A percentile compares a stretch with the other conserved stretches of the same genome.
These are phyloP conservation scores for Garra rufa DNA, from an alignment of 2,113 vertebrate genomes.

Conservation along the genomic window DNA sequence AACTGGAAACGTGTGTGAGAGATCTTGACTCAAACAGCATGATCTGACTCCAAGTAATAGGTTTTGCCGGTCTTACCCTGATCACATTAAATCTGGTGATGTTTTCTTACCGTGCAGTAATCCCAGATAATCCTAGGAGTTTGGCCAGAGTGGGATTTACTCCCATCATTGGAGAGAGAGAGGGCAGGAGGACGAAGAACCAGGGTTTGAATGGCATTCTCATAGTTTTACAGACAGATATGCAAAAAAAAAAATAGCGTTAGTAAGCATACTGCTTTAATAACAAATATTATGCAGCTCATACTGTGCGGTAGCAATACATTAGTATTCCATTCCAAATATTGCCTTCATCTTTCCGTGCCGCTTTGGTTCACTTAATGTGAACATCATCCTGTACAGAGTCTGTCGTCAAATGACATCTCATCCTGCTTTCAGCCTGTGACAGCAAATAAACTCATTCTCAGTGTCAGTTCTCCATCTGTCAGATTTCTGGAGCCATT, in stretches of 20 bases:
- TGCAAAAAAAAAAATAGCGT: background rate
- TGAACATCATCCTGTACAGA: constrained; percentile 39
- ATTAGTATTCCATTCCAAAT: constrained; percentile 5
- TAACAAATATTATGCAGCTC: background rate
- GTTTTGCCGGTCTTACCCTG: constrained; percentile 41
- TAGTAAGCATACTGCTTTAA: background rate
- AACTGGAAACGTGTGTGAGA: background rate
- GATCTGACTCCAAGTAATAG: constrained; percentile 39
- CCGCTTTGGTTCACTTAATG: constrained; percentile 33
- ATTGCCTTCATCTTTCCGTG: constrained; percentile 30
- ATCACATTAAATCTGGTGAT: constrained; percentile 49
- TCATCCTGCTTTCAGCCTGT: constrained; percentile 13
- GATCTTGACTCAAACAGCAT: background rate
- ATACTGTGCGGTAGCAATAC: background rate
- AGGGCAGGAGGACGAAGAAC: constrained; percentile 6
- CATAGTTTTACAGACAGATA: background rate
- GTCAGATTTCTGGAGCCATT: constrained; percentile 21
- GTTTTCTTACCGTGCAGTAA: constrained; percentile 45
- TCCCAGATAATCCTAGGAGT: constrained; percentile 37
- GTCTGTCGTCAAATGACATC: constrained; percentile 48
- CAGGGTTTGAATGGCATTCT: background rate
- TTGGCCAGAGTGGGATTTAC: constrained; percentile 46
- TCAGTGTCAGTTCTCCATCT: constrained; percentile 36
- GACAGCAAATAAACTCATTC: constrained; percentile 39
- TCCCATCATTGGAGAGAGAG: constrained; percentile 15